Conservation (phyloP, 2,797 vertebrate species). For the Tolypeutes matacus region DNA sequence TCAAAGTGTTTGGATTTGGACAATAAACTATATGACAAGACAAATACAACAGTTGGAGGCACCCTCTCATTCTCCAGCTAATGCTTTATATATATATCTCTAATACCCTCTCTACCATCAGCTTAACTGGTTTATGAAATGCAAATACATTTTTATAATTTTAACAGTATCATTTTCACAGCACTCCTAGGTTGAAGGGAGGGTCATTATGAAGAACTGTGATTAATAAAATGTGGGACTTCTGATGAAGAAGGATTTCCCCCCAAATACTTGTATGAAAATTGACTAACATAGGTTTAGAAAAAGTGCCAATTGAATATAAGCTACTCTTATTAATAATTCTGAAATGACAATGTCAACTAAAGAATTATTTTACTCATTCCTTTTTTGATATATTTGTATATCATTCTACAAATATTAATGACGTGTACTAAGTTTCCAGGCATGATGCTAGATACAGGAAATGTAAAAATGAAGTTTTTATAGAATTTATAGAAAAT, state of each 20-base stretch:
- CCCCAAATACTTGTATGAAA: not conserved
- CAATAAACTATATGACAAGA: not conserved
- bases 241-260: conserved; percentile 28
- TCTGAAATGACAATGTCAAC: conserved; percentile 13
- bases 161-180: conserved; percentile 33
- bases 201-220: not conserved
- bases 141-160: conserved; percentile 35
- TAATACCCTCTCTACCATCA: not conserved
- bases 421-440: not conserved
- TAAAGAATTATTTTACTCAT: conserved; percentile 40
- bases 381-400: not conserved
- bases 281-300: not conserved
- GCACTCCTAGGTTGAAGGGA: not conserved
- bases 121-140: not conserved
- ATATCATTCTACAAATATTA: conserved; percentile 19
- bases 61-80: not conserved
- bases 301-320: not conserved
- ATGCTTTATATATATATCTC: not conserved
- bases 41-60: not conserved
- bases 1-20: conserved; percentile 37
- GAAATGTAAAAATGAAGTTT: conserved; percentile 13
- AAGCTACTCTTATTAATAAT: not conserved
- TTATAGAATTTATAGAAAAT: not conserved
- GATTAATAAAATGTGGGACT: conserved; percentile 7
- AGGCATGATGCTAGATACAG: not conserved